Conservation (phyloP, 2,888 invertebrate species). For the Neoscelio sp. region DNA sequence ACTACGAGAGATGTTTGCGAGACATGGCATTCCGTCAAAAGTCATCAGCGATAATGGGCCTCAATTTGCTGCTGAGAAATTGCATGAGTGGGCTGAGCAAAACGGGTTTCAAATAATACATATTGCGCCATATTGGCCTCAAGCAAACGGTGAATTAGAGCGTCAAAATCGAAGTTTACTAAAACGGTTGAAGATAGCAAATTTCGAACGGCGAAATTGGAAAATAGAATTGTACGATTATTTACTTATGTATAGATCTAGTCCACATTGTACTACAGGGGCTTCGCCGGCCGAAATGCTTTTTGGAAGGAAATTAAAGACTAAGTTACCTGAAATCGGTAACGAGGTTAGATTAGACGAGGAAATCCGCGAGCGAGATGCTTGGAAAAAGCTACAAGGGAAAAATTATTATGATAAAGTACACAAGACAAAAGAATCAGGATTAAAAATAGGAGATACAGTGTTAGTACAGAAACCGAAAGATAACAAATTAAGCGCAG, state of each 20-base stretch:
- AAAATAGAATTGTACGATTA: slow-evolving; percentile 58
- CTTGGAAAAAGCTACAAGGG: neutral
- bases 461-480: slow-evolving; percentile 21
- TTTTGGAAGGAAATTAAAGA: slow-evolving; percentile 14
- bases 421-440: slow-evolving; percentile 2
- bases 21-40: slow-evolving; percentile 57
- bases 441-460: slow-evolving; percentile 14
- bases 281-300: slow-evolving; percentile 23
- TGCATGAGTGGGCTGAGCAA: slow-evolving; percentile 51
- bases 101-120: slow-evolving; percentile 52
- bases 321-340: slow-evolving; percentile 18
- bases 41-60: slow-evolving; percentile 67
- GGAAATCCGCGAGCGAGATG: slow-evolving; percentile 24
- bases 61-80: slow-evolving; percentile 69
- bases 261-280: slow-evolving; percentile 37
- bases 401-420: slow-evolving; percentile 2
- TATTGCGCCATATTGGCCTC: slow-evolving; percentile 70
- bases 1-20: slow-evolving; percentile 62
- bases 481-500: slow-evolving; percentile 29
- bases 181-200: slow-evolving; percentile 71
- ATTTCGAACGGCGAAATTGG: slow-evolving; percentile 62
- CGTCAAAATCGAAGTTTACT: slow-evolving; percentile 71
- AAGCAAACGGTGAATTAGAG: slow-evolving; percentile 71
- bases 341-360: neutral
- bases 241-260: slow-evolving; percentile 69